Evolutionary conservation across 2,797 vertebrate species (phyloP), one percentile per base, ranked within the genome.

Genomic region (Taeniopygia guttata): DNA sequence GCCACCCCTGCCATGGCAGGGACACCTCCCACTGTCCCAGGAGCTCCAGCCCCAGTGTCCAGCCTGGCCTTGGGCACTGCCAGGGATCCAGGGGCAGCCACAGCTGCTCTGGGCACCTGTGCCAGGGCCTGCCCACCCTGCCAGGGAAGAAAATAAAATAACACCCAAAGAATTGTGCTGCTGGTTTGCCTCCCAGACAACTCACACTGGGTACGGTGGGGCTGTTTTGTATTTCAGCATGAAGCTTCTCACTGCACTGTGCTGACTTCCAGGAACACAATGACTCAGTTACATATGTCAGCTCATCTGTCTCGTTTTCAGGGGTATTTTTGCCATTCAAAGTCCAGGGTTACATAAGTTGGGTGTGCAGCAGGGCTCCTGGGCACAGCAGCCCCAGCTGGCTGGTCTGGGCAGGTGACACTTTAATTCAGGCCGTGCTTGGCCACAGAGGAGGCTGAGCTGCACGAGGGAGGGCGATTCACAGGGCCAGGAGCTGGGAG

Each of bases 131-230:
- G 0, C 18, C n/a, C 48, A 8, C 40, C 30, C 32, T 64, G 8
- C 2, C 51, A 51, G 75, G 58, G 51, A 13, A 13, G 26, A 42
- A 13, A 43, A 43, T 20, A 23, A 49, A 43, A 19, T 13, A 22
- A 7, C 13, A 5, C 5, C 38, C 16, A 0, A 11, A 2, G 52
- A 15, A 45, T 2, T 58, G 46, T 52, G 85, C 46, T 73, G 76
- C 8, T 58, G 68, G 2, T 52, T 30, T 59, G 9, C n/a, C 45
- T 29, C 45, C 16, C 67, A 10, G 4, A 3, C 2, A n/a, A 3
- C 19, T 32, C 19, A 7, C 40, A 2, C 20, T 42, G 67, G 42
- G 29, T 2, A 22, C 0, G 0, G 9, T 4, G 32, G 72, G 64
- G 76, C 55, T 13, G 2, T 34, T 69, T 79, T 27, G 2, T 5